A percentile compares a stretch with the other conserved stretches of the same genome.
Conservation (phyloP, 2,888 invertebrate species). For the Gymnoscelis rufifasciata region DNA sequence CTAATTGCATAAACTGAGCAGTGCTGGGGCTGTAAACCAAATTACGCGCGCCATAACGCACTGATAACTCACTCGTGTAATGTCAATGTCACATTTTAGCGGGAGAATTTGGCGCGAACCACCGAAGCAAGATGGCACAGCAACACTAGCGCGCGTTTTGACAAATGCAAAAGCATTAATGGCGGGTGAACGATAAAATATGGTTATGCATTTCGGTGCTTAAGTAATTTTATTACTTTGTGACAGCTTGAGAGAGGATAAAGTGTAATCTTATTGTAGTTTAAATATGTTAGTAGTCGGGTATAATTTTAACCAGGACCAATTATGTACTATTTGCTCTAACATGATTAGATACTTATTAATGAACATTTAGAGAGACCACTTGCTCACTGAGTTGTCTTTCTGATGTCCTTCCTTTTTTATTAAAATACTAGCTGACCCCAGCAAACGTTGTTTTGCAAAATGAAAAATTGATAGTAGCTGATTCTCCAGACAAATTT, state of each 20-base stretch:
- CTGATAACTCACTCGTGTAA: constrained; percentile 73
- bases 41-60: constrained; percentile 76
- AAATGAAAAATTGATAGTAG: too few relatives aligned
- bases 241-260: constrained; percentile 23
- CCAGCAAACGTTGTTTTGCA: too few relatives aligned
- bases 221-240: constrained; percentile 34
- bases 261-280: constrained; percentile 10
- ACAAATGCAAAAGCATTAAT: constrained; percentile 58
- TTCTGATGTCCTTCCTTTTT: too few relatives aligned
- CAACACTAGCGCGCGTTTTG: constrained; percentile 51
- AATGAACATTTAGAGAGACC: too few relatives aligned
- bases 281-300: too few relatives aligned
- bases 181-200: constrained; percentile 67
- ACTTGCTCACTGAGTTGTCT: too few relatives aligned
- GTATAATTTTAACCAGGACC: too few relatives aligned
- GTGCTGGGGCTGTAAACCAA: constrained; percentile 74
- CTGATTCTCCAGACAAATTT: too few relatives aligned
- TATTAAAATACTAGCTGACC: too few relatives aligned
- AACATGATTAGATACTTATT: too few relatives aligned
- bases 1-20: constrained; percentile 59
- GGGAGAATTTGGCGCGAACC: constrained; percentile 43
- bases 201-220: constrained; percentile 51
- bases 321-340: too few relatives aligned
- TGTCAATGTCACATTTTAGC: constrained; percentile 67
- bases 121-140: constrained; percentile 34